Percentiles rank a stretch among this genome's conserved stretches.
phyloP scores from a whole-genome alignment of 2,888 invertebrate species.

The Yponomeuta cagnagella region DNA sequence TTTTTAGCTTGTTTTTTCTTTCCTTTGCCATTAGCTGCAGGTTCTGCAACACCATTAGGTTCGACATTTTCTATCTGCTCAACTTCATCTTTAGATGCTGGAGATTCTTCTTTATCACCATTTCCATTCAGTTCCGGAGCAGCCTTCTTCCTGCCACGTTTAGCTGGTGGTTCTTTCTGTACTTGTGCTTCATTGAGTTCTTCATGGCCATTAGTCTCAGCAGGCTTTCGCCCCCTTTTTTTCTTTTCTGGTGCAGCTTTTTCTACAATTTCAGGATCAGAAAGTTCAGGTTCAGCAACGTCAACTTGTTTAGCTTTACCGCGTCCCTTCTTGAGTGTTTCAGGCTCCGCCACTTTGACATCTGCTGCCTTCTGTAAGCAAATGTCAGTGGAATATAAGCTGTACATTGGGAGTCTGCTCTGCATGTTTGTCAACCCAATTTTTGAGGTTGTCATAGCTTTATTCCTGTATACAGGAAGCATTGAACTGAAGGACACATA shows the following conservation, averaged over 20 bases:
- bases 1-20: constrained; percentile 55
- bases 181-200: constrained; percentile 36
- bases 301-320: constrained; percentile 50
- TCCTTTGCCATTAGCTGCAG: constrained; percentile 37
- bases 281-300: constrained; percentile 23
- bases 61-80: constrained; percentile 39
- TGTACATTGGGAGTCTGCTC: background rate
- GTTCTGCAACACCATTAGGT: constrained; percentile 43
- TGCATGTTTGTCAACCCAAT: background rate
- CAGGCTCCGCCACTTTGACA: constrained; percentile 47
- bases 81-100: constrained; percentile 31
- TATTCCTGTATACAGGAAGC: background rate
- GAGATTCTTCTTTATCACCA: constrained; percentile 43
- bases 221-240: constrained; percentile 52
- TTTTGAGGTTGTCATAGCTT: background rate
- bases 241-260: constrained; percentile 38
- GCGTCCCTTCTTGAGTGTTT: constrained; percentile 54
- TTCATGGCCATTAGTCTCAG: constrained; percentile 34
- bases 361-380: constrained; percentile 58
- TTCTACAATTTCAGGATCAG: constrained; percentile 31
- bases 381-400: constrained; percentile 4
- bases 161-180: constrained; percentile 41
- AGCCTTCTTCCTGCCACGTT: constrained; percentile 56
- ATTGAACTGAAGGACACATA: background rate
- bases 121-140: constrained; percentile 34